phyloP scores from a whole-genome alignment of 30 jellyfish, hydroid and myxozoan genomes.

The Aurelia coerulea region DNA sequence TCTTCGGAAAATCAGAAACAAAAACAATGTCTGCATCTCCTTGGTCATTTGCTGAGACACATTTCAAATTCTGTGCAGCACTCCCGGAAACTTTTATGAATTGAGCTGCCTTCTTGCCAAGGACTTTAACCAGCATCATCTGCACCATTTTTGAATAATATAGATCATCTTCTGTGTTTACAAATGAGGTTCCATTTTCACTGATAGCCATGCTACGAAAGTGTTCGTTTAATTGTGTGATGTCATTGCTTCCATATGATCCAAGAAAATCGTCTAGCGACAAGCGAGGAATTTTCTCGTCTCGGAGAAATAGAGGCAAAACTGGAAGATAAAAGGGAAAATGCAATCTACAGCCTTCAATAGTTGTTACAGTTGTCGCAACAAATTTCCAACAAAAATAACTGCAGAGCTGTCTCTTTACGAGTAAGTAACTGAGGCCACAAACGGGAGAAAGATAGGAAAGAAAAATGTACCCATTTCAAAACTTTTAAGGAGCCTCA shows the following conservation, averaged over 20 bases:
- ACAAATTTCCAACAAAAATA: too few relatives aligned
- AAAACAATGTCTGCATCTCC: slow-evolving; percentile 55
- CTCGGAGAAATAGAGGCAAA: too few relatives aligned
- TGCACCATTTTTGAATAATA: slow-evolving; percentile 19
- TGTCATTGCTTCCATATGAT: not conserved
- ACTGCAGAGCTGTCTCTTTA: too few relatives aligned
- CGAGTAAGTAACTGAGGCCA: too few relatives aligned
- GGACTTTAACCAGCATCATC: not conserved
- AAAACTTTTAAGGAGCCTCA: too few relatives aligned
- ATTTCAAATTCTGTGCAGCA: slow-evolving; percentile 59
- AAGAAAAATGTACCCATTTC: too few relatives aligned
- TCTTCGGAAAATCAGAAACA: slow-evolving; percentile 44
- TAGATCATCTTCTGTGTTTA: slow-evolving; percentile 26
- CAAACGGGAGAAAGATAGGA: too few relatives aligned
- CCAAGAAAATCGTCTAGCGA: too few relatives aligned
- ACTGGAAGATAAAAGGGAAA: too few relatives aligned
- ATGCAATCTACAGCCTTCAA: too few relatives aligned
- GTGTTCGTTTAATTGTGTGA: not conserved
- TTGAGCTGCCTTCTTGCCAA: slow-evolving; percentile 19
- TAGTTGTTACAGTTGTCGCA: too few relatives aligned
- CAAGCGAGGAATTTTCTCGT: too few relatives aligned
- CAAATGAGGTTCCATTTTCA: slow-evolving; percentile 37
- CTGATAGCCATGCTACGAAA: slow-evolving; percentile 26
- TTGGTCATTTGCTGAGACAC: slow-evolving; percentile 38
- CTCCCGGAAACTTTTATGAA: slow-evolving; percentile 45